Conservation (phyloP, 2,888 invertebrate genomes). For the Athrips mouffetella region DNA sequence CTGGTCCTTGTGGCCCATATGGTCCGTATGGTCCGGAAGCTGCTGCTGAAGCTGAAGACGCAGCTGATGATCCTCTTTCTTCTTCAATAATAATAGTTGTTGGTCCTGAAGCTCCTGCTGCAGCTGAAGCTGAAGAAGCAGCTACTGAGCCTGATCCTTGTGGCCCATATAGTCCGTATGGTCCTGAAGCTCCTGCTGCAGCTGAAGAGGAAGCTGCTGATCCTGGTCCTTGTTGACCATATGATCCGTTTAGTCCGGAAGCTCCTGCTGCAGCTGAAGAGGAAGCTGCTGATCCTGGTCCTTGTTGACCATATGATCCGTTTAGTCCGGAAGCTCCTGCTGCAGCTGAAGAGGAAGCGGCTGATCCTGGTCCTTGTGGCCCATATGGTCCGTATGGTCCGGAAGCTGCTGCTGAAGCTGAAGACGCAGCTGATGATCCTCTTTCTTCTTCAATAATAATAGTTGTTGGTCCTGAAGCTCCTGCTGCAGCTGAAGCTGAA, state of each 20-base stretch:
- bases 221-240: conserved; percentile 10
- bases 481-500: background rate
- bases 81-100: background rate
- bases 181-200: background rate
- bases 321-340: background rate
- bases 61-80: too few relatives aligned
- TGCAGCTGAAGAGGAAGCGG: conserved; percentile 9
- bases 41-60: too few relatives aligned
- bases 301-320: background rate
- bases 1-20: too few relatives aligned
- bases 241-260: background rate
- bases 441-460: too few relatives aligned
- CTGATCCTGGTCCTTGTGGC: conserved; percentile 1
- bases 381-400: conserved; percentile 11
- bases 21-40: too few relatives aligned
- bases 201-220: too few relatives aligned
- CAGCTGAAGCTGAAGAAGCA: background rate
- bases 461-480: background rate
- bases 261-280: conserved; percentile 3
- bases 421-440: conserved; percentile 2
- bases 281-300: background rate
- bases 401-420: background rate
- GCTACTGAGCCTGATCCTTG: background rate
- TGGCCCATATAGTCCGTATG: conserved; percentile 3
- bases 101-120: too few relatives aligned